Evolutionary conservation across 35 echinoderm and acorn worm genomes (phyloP), one percentile per base, ranked within the genome.

Genomic region (Ophioderma brevispina): DNA sequence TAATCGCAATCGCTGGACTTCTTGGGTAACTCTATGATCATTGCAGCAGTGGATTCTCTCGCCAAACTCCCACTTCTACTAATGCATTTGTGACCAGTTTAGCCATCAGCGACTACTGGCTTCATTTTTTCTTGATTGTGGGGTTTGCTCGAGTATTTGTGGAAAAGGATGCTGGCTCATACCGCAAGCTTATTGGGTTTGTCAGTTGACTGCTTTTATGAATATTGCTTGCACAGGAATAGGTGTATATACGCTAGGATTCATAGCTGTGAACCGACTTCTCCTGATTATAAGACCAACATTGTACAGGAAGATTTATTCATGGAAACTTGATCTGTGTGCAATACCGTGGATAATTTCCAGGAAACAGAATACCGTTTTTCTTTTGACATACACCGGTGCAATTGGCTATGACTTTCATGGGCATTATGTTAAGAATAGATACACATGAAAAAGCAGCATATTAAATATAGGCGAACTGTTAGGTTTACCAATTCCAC

Each of bases 251-350:
- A 87, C 46, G 23, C 36, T 92, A 1, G 78, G 55, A 21, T 92
- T 55, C 3, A 92, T 92, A 21, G 91, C 91, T 39, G 19, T 92
- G 6, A 92, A 87, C 59, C 28, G 91, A 37, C 78, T 82, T 23
- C 52, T 87, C 2, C 23, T 92, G 8, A 87, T 92, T 31, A 70
- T 46, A 13, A 87, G 38, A 38, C 85, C 91, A 43, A 32, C 81
- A 36, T 78, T 80, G 2, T 19, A 64, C 31, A 32, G 31, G 41
- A 23, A 33, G 41, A 8, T 49, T 39, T 49, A 31, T 13, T 32
- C 23, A 42, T 79, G 17, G 15, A 79, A 79, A 38, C 4, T 79
- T 15, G 15, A 21, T 0, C 35, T 33, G 33, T 79, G 30, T 4
- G 33, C 35, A 79, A 33, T 34, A 15, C 33, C 77, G 21, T 79